Base-by-base conservation (phyloP, 2,113 vertebrate genomes). In the Chaenogobius annularis region DNA sequence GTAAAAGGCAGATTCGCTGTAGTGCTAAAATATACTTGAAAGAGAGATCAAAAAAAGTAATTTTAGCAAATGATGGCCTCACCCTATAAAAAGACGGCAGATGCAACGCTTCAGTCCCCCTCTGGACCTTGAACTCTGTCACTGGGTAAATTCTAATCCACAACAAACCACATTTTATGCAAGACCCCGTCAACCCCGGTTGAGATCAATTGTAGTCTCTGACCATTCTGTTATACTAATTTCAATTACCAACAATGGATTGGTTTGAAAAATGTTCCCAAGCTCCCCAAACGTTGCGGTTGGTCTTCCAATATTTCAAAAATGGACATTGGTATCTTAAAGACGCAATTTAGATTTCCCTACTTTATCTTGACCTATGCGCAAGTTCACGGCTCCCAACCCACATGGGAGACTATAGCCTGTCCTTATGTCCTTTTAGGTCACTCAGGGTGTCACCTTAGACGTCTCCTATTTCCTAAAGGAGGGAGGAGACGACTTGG, bases 301-400 rank as follows among this genome's bases (percentile, higher is more conserved):
- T 40, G 61, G 61, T 63, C 61, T 40, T 40, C 61, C 35, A n/a
- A 40, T 63, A 63, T 63, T 63, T 63, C 31, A 63, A 63, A 40
- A n/a, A 10, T 12, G 17, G 61, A 63, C 17, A 63, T 5, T 10
- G 17, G 15, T 43, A 40, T n/a, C 61, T 10, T 43, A 63, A 63
- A 63, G 61, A 63, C 15, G 17, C 19, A 40, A 40, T 19, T 43
- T 1, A 43, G 17, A 19, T 40, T 15, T 40, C 61, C 7, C 47
- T 48, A 55, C 9, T 17, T 14, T 54, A 15, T 1, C 23, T 66
- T 44, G 31, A 66, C 72, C 37, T 65, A 31, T 6, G 19, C 12
- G 72, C 80, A 90, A 88, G 87, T 84, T 89, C 81, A 89, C 31
- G 74, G 74, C 78, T 78, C 67, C 71, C 52, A 66, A 82, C 59